A percentile compares a stretch with the other conserved stretches of the same genome.
Evolutionary conservation across 2,797 vertebrate species (phyloP).

Genomic region (Sciurus vulgaris): DNA sequence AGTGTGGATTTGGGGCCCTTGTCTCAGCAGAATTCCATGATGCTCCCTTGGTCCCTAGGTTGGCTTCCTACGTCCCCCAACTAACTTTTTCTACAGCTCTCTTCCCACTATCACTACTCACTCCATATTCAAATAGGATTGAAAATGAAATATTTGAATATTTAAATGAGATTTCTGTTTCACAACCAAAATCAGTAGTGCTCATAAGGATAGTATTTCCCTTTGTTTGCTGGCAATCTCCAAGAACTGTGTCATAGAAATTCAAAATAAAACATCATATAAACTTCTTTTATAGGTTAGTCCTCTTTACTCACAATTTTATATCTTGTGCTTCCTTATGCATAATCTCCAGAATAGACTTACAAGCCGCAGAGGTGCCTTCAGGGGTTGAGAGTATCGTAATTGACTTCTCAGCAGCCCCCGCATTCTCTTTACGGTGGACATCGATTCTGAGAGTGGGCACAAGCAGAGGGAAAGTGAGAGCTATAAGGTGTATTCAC

Average conservation of each 20-base stretch:
- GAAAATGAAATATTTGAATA: background rate
- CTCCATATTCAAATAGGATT: background rate
- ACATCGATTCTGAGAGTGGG: constrained; percentile 94
- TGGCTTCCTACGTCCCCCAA: background rate
- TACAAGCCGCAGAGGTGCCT: constrained; percentile 96
- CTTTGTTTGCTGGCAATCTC: constrained; percentile 31
- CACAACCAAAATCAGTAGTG: background rate
- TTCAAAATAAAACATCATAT: background rate
- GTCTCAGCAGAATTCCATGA: background rate
- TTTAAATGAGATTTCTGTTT: background rate
- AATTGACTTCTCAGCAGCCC: constrained; percentile 98
- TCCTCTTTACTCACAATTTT: constrained; percentile 94
- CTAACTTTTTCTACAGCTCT: background rate
- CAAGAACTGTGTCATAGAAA: constrained; percentile 37
- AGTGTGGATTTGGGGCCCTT: background rate
- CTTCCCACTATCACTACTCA: background rate
- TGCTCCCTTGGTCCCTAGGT: background rate
- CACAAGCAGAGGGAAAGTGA: constrained; percentile 51
- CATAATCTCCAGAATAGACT: constrained; percentile 99
- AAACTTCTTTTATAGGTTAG: constrained; percentile 60
- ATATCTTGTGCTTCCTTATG: constrained; percentile 99
- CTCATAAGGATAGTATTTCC: background rate
- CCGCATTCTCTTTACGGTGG: constrained; percentile 98
- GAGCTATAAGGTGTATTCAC: background rate
- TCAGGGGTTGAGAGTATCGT: constrained; percentile 98